Conservation (phyloP, 2,113 vertebrate species). For the Hystrix cristata region DNA sequence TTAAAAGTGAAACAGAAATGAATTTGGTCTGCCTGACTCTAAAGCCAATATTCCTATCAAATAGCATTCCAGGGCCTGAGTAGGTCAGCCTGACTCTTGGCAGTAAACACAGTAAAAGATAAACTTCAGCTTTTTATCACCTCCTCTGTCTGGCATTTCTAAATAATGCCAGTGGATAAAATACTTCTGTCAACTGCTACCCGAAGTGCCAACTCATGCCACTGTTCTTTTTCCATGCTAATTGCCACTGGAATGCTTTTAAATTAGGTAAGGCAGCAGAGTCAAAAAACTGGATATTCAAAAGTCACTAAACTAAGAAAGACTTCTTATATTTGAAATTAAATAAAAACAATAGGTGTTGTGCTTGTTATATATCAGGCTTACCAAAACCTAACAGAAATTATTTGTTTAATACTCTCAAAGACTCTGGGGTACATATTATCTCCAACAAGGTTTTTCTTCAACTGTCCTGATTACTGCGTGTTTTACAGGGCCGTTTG, state of each 20-base stretch:
- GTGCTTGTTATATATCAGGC: background rate
- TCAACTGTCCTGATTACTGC: background rate
- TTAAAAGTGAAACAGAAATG: background rate
- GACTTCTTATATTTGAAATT: slow-evolving; percentile 37
- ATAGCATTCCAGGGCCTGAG: background rate
- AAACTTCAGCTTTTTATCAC: slow-evolving; percentile 23
- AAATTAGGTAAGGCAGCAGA: slow-evolving; percentile 9
- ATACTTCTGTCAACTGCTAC: background rate
- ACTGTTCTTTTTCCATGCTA: background rate
- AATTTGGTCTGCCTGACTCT: background rate
- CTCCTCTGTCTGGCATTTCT: background rate
- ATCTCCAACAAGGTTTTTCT: background rate
- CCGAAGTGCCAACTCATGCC: background rate
- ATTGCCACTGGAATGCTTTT: background rate
- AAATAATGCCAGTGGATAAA: slow-evolving; percentile 10
- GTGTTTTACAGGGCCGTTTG: background rate
- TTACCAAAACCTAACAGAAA: background rate
- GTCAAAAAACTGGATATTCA: background rate
- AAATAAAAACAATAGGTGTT: slow-evolving; percentile 2
- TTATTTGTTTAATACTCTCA: slow-evolving; percentile 14
- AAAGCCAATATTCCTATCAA: background rate
- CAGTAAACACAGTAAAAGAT: background rate
- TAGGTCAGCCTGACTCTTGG: background rate
- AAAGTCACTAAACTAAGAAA: background rate
- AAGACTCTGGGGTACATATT: background rate